Percentiles rank a stretch among this genome's conserved stretches.
These are phyloP conservation scores for Chlorops oryzae DNA, from an alignment of 1,140 invertebrate genomes.

Conservation along the genomic window DNA sequence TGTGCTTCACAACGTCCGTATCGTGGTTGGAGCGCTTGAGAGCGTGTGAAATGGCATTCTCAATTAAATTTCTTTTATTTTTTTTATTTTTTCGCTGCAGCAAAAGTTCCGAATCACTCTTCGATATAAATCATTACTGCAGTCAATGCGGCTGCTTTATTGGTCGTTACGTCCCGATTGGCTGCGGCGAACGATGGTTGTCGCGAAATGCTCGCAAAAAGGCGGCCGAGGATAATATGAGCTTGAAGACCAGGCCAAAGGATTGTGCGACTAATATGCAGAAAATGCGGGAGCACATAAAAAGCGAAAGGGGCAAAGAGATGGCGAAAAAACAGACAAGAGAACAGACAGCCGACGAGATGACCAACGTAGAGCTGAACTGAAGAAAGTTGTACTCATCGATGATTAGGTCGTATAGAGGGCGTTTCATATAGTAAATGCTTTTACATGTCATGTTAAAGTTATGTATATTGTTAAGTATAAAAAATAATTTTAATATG, in stretches of 20 bases:
- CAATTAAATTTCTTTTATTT: not conserved
- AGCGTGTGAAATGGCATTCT: too few relatives aligned
- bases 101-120: slow-evolving; percentile 28
- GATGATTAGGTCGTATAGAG: too few relatives aligned
- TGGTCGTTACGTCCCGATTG: slow-evolving; percentile 28
- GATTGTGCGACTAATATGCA: slow-evolving; percentile 36
- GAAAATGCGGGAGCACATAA: slow-evolving; percentile 23
- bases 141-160: slow-evolving; percentile 37
- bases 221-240: slow-evolving; percentile 34
- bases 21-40: too few relatives aligned
- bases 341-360: too few relatives aligned
- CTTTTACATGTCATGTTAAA: too few relatives aligned
- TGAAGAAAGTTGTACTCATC: too few relatives aligned
- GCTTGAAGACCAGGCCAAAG: slow-evolving; percentile 27
- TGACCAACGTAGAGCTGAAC: too few relatives aligned
- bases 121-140: slow-evolving; percentile 41
- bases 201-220: slow-evolving; percentile 27
- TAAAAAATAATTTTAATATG: too few relatives aligned
- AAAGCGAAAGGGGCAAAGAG: slow-evolving; percentile 21
- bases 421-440: too few relatives aligned
- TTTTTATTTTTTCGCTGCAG: slow-evolving; percentile 15
- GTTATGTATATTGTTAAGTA: too few relatives aligned
- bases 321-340: not conserved
- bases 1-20: too few relatives aligned
- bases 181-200: slow-evolving; percentile 32